These are phyloP conservation scores for Villa cingulata DNA, from an alignment of 2,888 invertebrate species.

Conservation along the genomic window DNA sequence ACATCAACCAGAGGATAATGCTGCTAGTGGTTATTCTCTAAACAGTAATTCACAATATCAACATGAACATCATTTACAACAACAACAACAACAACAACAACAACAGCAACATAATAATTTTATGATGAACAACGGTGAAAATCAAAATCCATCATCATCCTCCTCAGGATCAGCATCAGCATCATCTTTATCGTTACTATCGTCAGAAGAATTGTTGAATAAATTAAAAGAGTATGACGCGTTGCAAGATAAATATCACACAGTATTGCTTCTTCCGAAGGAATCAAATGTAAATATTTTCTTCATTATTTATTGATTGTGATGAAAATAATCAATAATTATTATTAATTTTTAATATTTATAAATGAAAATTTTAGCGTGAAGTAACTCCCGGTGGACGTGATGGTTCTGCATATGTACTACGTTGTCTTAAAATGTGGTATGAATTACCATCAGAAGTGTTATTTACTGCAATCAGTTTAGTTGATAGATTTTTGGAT, in stretches of 20 bases:
- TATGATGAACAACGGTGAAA: background rate
- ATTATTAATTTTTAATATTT: constrained; percentile 6
- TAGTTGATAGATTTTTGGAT: constrained; percentile 69
- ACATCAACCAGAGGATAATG: constrained; percentile 15
- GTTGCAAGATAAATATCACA: constrained; percentile 57
- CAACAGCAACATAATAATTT: background rate
- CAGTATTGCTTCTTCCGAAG: constrained; percentile 48
- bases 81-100: constrained; percentile 11
- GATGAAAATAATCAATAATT: background rate
- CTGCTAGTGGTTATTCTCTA: constrained; percentile 15
- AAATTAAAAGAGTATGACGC: constrained; percentile 54
- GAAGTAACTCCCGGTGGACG: constrained; percentile 64
- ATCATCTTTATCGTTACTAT: constrained; percentile 8
- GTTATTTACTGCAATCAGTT: constrained; percentile 61
- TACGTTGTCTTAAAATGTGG: constrained; percentile 73
- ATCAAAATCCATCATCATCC: too few species aligned
- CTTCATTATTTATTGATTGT: background rate
- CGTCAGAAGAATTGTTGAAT: constrained; percentile 38
- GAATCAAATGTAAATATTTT: constrained; percentile 45
- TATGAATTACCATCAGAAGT: constrained; percentile 69
- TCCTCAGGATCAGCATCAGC: too few species aligned
- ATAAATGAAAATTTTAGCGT: too few species aligned
- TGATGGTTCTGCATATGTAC: constrained; percentile 67
- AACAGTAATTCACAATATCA: too few species aligned
- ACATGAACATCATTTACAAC: constrained; percentile 13